phyloP scores from a whole-genome alignment of 1,140 invertebrate genomes.

The Rhyacophila brunnea region DNA sequence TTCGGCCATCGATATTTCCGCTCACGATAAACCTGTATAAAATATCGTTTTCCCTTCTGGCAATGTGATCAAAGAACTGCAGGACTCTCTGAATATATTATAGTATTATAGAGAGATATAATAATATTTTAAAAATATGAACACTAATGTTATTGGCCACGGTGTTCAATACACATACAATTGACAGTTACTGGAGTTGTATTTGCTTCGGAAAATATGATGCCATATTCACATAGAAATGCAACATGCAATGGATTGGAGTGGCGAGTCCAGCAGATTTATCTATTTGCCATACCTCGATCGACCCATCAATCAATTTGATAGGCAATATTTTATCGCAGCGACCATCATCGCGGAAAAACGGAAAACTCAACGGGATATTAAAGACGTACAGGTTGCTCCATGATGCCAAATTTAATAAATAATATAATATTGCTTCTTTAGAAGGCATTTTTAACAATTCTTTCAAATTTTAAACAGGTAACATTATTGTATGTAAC shows the following conservation, averaged over 20 bases:
- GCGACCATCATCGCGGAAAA: constrained; percentile 13
- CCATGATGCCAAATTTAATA: too few species aligned
- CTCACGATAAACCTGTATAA: too few species aligned
- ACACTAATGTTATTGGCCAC: neutral
- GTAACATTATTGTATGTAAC: too few species aligned
- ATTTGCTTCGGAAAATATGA: constrained; percentile 22
- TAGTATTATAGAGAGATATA: too few species aligned
- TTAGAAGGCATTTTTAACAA: too few species aligned
- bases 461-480: too few species aligned
- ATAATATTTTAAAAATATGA: neutral
- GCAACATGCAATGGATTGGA: neutral
- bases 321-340: constrained; percentile 29
- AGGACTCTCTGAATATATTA: too few species aligned
- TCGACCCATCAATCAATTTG: constrained; percentile 30
- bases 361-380: neutral
- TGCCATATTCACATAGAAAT: constrained; percentile 14
- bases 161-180: constrained; percentile 2
- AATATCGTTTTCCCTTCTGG: too few species aligned
- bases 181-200: neutral
- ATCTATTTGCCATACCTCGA: constrained; percentile 19
- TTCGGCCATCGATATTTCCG: too few species aligned
- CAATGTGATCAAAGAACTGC: too few species aligned
- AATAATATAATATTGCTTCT: too few species aligned
- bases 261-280: constrained; percentile 18
- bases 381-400: neutral